Evolutionary conservation across 2,113 vertebrate species (phyloP).

Genomic region (Gallinago jamesoni): DNA sequence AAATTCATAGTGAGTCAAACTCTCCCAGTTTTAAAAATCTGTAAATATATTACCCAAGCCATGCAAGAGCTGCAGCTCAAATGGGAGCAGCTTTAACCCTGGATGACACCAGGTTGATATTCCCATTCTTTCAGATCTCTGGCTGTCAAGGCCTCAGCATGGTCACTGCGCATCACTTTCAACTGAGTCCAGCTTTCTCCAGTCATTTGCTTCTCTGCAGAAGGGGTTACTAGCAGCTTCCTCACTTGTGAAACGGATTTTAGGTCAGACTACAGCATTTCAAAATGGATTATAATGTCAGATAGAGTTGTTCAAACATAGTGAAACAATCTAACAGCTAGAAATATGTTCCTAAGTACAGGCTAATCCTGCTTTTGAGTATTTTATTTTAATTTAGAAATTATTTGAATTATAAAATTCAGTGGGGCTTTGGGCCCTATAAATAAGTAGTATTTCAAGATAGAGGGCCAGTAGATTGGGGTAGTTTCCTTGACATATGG

Average conservation of each 20-base stretch:
- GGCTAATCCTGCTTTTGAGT: background rate
- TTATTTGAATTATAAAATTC: background rate
- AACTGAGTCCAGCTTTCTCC: background rate
- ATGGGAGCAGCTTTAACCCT: background rate
- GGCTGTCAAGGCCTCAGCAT: background rate
- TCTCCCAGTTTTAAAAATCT: background rate
- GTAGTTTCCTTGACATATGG: background rate
- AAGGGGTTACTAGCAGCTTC: background rate
- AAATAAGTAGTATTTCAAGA: background rate
- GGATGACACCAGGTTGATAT: background rate
- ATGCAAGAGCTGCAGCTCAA: background rate
- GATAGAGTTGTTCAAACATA: background rate
- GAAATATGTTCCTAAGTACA: background rate
- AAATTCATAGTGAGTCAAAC: background rate
- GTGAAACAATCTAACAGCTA: background rate
- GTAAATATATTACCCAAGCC: background rate
- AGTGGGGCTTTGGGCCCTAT: rapidly evolving
- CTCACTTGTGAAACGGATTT: background rate
- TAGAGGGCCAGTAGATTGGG: background rate
- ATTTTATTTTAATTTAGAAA: background rate
- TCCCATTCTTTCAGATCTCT: background rate
- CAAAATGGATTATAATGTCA: background rate
- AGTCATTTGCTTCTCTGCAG: background rate
- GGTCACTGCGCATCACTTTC: background rate
- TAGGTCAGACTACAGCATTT: background rate